Evolutionary conservation across 2,797 vertebrate genomes (phyloP).

Genomic region (Megalops cyprinoides): DNA sequence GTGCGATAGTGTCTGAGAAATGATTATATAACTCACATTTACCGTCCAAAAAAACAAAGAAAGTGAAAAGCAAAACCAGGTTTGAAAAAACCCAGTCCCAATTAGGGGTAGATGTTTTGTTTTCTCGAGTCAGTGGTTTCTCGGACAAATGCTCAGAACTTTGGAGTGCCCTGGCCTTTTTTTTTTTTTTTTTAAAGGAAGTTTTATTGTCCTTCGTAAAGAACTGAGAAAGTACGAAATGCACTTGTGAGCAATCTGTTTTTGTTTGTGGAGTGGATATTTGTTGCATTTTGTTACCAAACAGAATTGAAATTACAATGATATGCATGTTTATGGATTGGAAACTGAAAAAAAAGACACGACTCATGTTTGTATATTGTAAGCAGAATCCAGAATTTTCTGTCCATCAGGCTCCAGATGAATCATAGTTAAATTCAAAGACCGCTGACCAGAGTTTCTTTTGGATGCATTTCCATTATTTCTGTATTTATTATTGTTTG

Average conservation of each 20-base stretch:
- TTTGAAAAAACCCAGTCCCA: conserved; percentile 28
- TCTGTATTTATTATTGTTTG: no score
- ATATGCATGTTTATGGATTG: background rate
- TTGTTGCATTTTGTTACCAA: background rate
- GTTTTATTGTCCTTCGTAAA: conserved; percentile 42
- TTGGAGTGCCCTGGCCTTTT: conserved; percentile 35
- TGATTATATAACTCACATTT: conserved; percentile 43
- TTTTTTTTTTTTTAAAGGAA: conserved; percentile 40
- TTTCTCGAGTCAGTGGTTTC: conserved; percentile 49
- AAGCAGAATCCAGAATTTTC: background rate
- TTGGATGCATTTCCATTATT: no score
- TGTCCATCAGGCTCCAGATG: background rate
- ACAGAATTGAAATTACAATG: background rate
- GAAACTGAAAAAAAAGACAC: background rate
- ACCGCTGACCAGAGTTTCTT: no score
- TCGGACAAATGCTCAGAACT: conserved; percentile 40
- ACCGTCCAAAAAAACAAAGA: conserved; percentile 35
- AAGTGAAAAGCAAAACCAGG: conserved; percentile 38
- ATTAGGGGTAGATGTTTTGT: conserved; percentile 44
- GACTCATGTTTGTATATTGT: background rate
- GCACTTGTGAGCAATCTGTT: background rate
- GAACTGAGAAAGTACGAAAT: background rate
- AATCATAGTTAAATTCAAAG: no score
- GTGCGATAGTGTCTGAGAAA: conserved; percentile 35
- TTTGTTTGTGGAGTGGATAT: background rate